These are phyloP conservation scores for Sus cebifrons DNA, from an alignment of 2,797 vertebrate species.

Conservation along the genomic window DNA sequence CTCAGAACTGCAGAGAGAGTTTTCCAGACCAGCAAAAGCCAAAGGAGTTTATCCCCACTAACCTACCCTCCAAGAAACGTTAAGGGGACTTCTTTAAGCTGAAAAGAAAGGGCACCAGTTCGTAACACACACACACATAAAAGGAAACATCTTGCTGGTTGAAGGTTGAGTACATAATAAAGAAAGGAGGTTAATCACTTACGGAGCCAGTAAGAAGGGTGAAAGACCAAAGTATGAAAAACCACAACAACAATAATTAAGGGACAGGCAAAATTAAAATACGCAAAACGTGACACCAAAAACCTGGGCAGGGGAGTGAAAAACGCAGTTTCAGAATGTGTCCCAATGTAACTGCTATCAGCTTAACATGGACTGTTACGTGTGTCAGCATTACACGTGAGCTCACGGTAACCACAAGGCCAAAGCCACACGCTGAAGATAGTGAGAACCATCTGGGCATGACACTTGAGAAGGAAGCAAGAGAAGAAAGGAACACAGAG, in stretches of 20 bases:
- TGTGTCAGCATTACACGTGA: background rate
- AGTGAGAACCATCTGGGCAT: background rate
- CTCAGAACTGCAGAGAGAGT: background rate
- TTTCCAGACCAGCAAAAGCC: background rate
- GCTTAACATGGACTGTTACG: background rate
- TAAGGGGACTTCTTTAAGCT: background rate
- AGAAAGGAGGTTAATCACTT: background rate
- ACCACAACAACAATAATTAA: background rate
- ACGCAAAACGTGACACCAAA: background rate
- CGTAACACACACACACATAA: background rate
- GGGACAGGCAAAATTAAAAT: background rate
- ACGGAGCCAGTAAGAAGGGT: background rate
- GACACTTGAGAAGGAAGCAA: background rate
- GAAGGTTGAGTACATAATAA: background rate
- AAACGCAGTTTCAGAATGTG: background rate
- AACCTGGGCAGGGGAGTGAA: background rate
- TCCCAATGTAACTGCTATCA: background rate
- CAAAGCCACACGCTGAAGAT: background rate
- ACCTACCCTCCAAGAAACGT: background rate
- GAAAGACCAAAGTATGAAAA: background rate
- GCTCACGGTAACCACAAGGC: background rate
- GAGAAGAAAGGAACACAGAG: background rate
- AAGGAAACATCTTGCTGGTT: background rate
- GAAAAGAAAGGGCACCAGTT: background rate
- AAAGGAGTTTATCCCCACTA: background rate